Base-by-base conservation (phyloP, 2,797 vertebrate species). In the Petrocephalus sullivani region DNA sequence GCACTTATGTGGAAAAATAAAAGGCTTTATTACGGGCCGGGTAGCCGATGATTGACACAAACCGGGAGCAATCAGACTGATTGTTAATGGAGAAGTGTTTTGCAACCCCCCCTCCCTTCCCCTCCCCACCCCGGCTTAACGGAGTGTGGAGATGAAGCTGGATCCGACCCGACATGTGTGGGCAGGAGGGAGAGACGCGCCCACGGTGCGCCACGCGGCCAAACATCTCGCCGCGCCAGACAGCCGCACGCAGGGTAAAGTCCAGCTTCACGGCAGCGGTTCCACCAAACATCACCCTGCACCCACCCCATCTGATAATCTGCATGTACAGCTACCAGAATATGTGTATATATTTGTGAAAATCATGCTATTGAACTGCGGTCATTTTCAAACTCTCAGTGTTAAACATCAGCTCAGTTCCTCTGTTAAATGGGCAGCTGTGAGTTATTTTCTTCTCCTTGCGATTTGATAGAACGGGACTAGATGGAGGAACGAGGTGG, bases 71-170 rank as follows among this genome's bases (percentile, higher is more conserved):
- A 82, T 88, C 87, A 88, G 41, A 60, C 87, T 49, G 71, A 12
- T 41, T 78, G 67, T 87, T 54, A 53, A 60, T 2, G 49, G 23
- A 86, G 19, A 14, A 8, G 53, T 14, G 23, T 57, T 88, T 57
- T 58, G 54, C 41, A 81, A 46, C 37, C 37, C 37, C 37, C 37
- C 3, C 37, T 3, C 37, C 37, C 37, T 37, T 3, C 37, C 37
- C 3, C 37, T 41, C 37, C 37, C 37, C 37, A 2, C 3, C 75
- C 51, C 10, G n/a, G 46, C 10, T 51, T 85, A 61, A 41, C 16
- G 41, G 49, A 85, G 88, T n/a, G 84, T 87, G 92, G 92, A 92
- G 93, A 93, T 89, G 92, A 91, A 92, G 92, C 91, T 92, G 92
- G 92, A 92, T 90, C 91, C 88, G 90, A 91, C 23, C 75, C 88